phyloP scores from a whole-genome alignment of 2,797 vertebrate species.

The Acanthurus leucopareius region DNA sequence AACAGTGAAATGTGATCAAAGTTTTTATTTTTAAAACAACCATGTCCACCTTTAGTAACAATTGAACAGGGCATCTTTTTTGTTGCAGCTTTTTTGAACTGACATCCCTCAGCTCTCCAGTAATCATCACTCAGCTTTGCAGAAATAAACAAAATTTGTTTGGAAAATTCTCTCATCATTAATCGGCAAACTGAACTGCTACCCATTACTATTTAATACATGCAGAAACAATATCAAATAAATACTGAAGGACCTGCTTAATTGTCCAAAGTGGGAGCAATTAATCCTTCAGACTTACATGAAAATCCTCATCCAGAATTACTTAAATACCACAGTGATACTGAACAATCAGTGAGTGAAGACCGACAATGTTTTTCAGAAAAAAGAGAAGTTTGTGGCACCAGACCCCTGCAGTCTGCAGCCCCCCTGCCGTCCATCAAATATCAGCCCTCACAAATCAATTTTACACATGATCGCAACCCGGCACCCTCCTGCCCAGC shows the following conservation, averaged over 20 bases:
- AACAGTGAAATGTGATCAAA: too few species aligned
- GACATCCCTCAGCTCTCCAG: slow-evolving; percentile 27
- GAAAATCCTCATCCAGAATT: slow-evolving; percentile 7
- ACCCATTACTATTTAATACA: slow-evolving; percentile 91
- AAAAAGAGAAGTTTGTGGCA: slow-evolving; percentile 37
- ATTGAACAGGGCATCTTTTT: too few species aligned
- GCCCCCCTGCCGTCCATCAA: slow-evolving; percentile 90
- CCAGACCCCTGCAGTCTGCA: slow-evolving; percentile 83
- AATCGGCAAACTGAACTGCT: slow-evolving; percentile 91
- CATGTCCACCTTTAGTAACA: too few species aligned
- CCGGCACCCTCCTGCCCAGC: slow-evolving; percentile 83
- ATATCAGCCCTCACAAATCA: slow-evolving; percentile 97
- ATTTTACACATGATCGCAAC: slow-evolving; percentile 96
- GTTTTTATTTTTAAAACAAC: too few species aligned
- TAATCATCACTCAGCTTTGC: slow-evolving; percentile 87
- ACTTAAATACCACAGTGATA: neutral
- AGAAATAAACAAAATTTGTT: slow-evolving; percentile 90
- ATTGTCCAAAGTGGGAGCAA: slow-evolving; percentile 16
- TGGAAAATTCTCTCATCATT: slow-evolving; percentile 90
- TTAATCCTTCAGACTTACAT: slow-evolving; percentile 16
- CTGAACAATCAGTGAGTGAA: slow-evolving; percentile 4
- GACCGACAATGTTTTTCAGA: neutral
- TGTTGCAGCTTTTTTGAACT: too few species aligned
- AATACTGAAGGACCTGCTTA: slow-evolving; percentile 76
- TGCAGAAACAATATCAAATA: slow-evolving; percentile 85